phyloP scores from a whole-genome alignment of 2,113 vertebrate genomes.

The Lophotis ruficrista region DNA sequence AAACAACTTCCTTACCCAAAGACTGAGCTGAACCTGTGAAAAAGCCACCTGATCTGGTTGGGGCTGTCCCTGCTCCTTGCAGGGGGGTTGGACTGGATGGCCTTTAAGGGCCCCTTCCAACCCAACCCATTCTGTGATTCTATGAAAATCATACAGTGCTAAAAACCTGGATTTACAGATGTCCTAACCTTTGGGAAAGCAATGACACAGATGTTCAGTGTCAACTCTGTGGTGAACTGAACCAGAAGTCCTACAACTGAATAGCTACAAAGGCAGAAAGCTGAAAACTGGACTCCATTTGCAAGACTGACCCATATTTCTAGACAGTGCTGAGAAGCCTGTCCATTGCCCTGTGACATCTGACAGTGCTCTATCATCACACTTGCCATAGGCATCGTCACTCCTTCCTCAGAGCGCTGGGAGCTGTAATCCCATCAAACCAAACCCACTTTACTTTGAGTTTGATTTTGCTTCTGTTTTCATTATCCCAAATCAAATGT shows the following conservation, averaged over 20 bases:
- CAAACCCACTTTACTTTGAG: not conserved
- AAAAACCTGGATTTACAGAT: not conserved
- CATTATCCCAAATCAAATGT: conserved; percentile 23
- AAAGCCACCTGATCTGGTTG: not conserved
- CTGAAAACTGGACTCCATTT: not conserved
- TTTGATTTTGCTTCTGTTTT: conserved; percentile 21
- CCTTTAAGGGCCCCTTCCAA: too few relatives aligned
- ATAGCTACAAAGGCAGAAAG: not conserved
- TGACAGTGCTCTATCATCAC: not conserved
- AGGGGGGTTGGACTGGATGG: too few relatives aligned
- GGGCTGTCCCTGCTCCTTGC: too few relatives aligned
- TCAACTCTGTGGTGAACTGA: not conserved
- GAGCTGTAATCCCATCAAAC: not conserved
- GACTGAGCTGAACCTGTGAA: not conserved
- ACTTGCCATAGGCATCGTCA: not conserved
- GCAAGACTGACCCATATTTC: not conserved
- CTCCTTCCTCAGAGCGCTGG: not conserved
- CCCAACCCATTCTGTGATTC: too few relatives aligned
- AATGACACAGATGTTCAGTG: fast-evolving
- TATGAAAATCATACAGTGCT: not conserved
- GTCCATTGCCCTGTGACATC: not conserved
- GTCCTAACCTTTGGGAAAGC: not conserved
- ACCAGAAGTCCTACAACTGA: not conserved
- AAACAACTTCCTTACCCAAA: not conserved
- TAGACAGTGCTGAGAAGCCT: not conserved